Evolutionary conservation across 2,113 vertebrate species (phyloP).

Genomic region (Chlorodrepanis virens): DNA sequence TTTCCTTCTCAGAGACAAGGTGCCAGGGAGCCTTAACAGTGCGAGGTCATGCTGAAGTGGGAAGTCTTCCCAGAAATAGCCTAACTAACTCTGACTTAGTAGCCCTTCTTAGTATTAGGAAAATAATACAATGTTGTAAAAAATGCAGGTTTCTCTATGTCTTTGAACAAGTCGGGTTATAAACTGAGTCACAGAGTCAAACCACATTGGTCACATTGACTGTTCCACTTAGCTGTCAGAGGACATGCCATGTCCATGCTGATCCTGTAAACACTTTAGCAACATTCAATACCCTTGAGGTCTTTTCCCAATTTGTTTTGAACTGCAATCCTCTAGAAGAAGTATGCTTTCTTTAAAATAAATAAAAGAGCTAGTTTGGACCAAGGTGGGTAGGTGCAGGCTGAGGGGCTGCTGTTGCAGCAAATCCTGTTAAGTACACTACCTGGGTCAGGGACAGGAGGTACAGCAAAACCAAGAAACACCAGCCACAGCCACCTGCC

Average conservation of each 20-base stretch:
- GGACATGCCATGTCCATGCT: background rate
- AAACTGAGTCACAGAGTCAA: background rate
- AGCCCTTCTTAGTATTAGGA: background rate
- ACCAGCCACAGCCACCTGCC: background rate
- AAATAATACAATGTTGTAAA: background rate
- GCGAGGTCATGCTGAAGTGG: background rate
- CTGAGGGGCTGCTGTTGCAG: background rate
- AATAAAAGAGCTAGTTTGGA: background rate
- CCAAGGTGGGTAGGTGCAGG: background rate
- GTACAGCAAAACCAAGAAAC: background rate
- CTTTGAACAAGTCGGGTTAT: background rate
- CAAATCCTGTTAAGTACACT: background rate
- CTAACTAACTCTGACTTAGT: background rate
- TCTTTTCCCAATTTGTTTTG: background rate
- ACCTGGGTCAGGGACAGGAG: accelerated
- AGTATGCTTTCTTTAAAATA: background rate
- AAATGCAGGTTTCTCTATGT: background rate
- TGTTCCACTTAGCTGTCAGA: background rate
- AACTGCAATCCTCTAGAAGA: background rate
- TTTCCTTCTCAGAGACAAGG: background rate
- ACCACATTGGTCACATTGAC: background rate
- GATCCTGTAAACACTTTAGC: background rate
- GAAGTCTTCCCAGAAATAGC: background rate
- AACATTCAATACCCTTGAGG: background rate
- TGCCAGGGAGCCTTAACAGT: background rate